These are phyloP conservation scores for Amphipoea oculea DNA, from an alignment of 2,888 invertebrate species.

Conservation along the genomic window DNA sequence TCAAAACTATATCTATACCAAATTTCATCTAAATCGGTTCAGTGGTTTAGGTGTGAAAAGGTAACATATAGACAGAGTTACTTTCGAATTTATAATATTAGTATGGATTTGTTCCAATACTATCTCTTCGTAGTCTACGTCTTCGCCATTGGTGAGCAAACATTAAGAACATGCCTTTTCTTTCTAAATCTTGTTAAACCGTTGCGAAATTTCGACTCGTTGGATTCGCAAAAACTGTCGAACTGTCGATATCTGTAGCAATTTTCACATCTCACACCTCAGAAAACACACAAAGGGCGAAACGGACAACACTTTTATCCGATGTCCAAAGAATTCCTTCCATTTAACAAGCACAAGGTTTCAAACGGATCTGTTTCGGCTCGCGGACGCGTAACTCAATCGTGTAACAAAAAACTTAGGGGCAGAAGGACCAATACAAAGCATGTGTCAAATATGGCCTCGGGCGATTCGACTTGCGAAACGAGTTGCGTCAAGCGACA, in stretches of 20 bases:
- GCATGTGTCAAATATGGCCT: neutral
- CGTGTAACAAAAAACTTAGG: neutral
- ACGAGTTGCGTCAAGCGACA: neutral
- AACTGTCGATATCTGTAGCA: neutral
- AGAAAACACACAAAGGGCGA: conserved; percentile 17
- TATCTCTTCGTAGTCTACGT: too few relatives aligned
- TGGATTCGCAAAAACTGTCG: neutral
- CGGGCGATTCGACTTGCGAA: neutral
- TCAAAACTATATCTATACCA: too few relatives aligned
- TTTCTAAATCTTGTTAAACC: neutral
- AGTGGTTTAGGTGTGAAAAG: too few relatives aligned
- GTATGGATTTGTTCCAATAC: too few relatives aligned
- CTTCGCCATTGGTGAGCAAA: neutral
- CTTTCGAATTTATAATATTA: too few relatives aligned
- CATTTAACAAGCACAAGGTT: conserved; percentile 45
- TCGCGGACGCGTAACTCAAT: conserved; percentile 59
- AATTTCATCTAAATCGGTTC: too few relatives aligned
- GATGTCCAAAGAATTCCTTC: conserved; percentile 46
- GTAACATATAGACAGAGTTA: too few relatives aligned
- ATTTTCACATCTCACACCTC: conserved; percentile 20
- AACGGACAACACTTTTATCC: conserved; percentile 22
- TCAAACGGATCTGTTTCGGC: conserved; percentile 55
- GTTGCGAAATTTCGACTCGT: neutral
- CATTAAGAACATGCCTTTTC: neutral
- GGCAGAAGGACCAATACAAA: conserved; percentile 30